Conservation (phyloP, 2,888 invertebrate species). For the Melangyna quadrimaculata region DNA sequence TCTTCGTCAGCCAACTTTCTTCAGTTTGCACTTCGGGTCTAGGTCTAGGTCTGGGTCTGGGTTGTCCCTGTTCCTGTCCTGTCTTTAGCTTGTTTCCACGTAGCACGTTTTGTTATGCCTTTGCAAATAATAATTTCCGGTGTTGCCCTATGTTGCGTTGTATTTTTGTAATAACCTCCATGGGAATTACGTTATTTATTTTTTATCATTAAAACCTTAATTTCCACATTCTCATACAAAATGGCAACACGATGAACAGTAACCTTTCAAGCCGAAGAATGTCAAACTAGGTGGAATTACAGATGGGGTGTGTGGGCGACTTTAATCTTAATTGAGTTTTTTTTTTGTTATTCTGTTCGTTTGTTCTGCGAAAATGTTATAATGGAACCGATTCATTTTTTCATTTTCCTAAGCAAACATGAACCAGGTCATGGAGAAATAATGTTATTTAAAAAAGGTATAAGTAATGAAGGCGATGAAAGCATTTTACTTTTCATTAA, state of each 20-base stretch:
- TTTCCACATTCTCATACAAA: constrained; percentile 73
- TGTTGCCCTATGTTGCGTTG: constrained; percentile 49
- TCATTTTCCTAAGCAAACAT: constrained; percentile 33
- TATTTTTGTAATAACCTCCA: constrained; percentile 56
- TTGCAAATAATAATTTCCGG: constrained; percentile 63
- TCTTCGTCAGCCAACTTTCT: constrained; percentile 50
- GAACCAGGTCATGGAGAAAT: constrained; percentile 44
- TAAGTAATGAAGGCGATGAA: constrained; percentile 47
- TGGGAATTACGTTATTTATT: constrained; percentile 60
- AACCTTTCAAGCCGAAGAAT: constrained; percentile 13
- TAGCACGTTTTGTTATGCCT: constrained; percentile 45
- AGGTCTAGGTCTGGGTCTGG: neutral
- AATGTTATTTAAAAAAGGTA: constrained; percentile 55
- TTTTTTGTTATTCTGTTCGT: neutral
- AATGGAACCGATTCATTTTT: constrained; percentile 33
- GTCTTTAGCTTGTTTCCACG: neutral
- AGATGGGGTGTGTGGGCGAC: neutral
- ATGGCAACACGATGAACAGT: constrained; percentile 5
- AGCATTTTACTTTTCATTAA: constrained; percentile 56
- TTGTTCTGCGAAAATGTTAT: neutral
- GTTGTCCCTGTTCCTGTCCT: neutral
- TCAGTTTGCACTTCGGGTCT: constrained; percentile 6
- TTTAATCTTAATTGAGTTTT: constrained; percentile 51
- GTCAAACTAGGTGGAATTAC: constrained; percentile 7
- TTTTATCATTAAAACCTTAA: constrained; percentile 78